A percentile compares a stretch with the other conserved stretches of the same genome.
Evolutionary conservation across 2,113 vertebrate species (phyloP).

Genomic region (Orientallactaga bullata): DNA sequence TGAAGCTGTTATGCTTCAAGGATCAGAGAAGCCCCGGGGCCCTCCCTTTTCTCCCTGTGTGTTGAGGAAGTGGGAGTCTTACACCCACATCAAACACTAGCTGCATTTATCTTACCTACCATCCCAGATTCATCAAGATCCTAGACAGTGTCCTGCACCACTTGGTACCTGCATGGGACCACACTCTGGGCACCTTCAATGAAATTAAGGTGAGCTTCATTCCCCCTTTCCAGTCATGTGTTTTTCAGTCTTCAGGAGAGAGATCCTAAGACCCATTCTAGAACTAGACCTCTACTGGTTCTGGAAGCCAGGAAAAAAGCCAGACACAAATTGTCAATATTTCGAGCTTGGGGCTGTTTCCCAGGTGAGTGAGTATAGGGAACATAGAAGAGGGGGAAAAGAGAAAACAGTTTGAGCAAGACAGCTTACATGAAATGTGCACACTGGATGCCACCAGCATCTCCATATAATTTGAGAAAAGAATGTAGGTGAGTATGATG

Average conservation of each 20-base stretch:
- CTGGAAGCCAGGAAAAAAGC: conserved; percentile 33
- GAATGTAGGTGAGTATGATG: background rate
- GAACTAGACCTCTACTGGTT: background rate
- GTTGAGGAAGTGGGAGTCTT: background rate
- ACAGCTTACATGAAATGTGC: background rate
- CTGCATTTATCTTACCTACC: conserved; percentile 8
- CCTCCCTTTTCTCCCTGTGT: background rate
- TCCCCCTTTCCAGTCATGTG: background rate
- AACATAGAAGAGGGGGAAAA: background rate
- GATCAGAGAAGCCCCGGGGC: background rate
- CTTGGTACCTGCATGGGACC: conserved; percentile 97
- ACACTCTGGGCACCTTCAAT: conserved; percentile 95
- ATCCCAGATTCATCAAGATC: conserved; percentile 94
- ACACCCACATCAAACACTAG: background rate
- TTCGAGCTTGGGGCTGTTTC: background rate
- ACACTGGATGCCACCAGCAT: background rate
- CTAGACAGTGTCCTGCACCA: conserved; percentile 95
- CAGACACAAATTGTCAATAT: background rate
- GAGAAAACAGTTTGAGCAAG: background rate
- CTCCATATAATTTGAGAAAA: background rate
- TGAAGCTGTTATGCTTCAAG: background rate
- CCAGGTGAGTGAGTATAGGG: background rate
- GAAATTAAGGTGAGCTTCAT: conserved; percentile 93
- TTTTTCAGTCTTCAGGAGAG: conserved; percentile 8
- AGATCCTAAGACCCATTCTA: conserved; percentile 13